These are phyloP conservation scores for Hirtodrosophila trivittata DNA, from an alignment of 2,888 invertebrate species.

Conservation along the genomic window DNA sequence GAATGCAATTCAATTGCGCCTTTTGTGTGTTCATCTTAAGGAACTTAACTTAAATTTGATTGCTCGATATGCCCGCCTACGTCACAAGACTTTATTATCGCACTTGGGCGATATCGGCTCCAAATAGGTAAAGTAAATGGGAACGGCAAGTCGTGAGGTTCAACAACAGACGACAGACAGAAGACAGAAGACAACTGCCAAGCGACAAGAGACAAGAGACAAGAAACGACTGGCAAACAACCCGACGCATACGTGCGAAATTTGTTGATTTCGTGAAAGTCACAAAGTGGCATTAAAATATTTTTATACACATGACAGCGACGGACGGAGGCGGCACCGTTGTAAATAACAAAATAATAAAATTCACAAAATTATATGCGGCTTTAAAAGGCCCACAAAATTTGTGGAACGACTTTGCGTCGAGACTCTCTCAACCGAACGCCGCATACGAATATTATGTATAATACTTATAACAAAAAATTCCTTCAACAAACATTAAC, in stretches of 20 bases:
- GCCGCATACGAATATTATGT: constrained; percentile 36
- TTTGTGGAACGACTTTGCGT: constrained; percentile 12
- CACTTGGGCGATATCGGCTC: constrained; percentile 32
- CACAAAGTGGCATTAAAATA: constrained; percentile 61
- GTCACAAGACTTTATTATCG: constrained; percentile 59
- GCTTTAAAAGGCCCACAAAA: constrained; percentile 57
- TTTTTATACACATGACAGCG: constrained; percentile 46
- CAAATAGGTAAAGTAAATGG: constrained; percentile 39
- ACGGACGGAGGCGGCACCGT: constrained; percentile 17
- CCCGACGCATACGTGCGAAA: constrained; percentile 55
- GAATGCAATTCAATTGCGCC: constrained; percentile 11
- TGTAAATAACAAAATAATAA: constrained; percentile 74
- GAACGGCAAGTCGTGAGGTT: constrained; percentile 41
- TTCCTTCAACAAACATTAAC: constrained; percentile 14
- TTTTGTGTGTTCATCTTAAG: neutral
- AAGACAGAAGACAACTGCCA: constrained; percentile 19
- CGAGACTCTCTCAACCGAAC: constrained; percentile 9
- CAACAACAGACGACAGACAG: constrained; percentile 16
- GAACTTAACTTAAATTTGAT: neutral
- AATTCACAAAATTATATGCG: constrained; percentile 62
- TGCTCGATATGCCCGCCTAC: constrained; percentile 8
- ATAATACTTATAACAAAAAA: constrained; percentile 21
- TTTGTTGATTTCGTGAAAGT: constrained; percentile 70
- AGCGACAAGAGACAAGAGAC: constrained; percentile 18
- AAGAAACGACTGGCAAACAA: constrained; percentile 22